Evolutionary conservation across 1,140 invertebrate species (phyloP).

Genomic region (Subanguina moxae): DNA sequence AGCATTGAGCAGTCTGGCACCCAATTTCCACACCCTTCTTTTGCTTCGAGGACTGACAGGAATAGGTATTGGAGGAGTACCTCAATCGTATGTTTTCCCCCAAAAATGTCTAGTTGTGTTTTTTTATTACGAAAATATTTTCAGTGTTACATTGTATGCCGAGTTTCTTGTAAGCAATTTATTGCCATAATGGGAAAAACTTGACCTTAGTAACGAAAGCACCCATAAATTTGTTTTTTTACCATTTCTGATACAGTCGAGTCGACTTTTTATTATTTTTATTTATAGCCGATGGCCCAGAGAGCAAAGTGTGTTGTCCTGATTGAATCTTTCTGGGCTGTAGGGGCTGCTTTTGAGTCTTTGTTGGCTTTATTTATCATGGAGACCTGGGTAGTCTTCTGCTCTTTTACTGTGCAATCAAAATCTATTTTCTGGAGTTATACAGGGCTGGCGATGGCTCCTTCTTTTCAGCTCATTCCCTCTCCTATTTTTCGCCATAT

Average conservation of each 20-base stretch:
- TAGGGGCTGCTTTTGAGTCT: slow-evolving; percentile 71
- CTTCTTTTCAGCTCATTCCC: slow-evolving; percentile 81
- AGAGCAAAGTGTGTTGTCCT: slow-evolving; percentile 87
- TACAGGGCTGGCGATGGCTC: slow-evolving; percentile 69
- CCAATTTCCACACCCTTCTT: slow-evolving; percentile 83
- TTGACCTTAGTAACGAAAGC: too few species aligned
- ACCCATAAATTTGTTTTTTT: too few species aligned
- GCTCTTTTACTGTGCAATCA: not conserved
- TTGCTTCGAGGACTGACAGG: slow-evolving; percentile 83
- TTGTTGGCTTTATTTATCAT: slow-evolving; percentile 82
- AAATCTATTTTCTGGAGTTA: not conserved
- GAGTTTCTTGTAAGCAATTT: slow-evolving; percentile 71
- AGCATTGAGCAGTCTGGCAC: slow-evolving; percentile 79
- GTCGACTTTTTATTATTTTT: too few species aligned
- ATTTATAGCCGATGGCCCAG: slow-evolving; percentile 72
- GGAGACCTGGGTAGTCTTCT: slow-evolving; percentile 77
- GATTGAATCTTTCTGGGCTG: slow-evolving; percentile 91
- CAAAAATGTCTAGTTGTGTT: slow-evolving; percentile 48
- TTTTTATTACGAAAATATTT: slow-evolving; percentile 42
- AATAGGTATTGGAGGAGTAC: slow-evolving; percentile 90
- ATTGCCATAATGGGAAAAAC: too few species aligned
- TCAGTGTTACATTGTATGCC: slow-evolving; percentile 87
- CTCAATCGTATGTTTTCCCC: slow-evolving; percentile 80
- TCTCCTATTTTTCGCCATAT: slow-evolving; percentile 71
- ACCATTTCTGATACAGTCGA: too few species aligned